Evolutionary conservation across 2,888 invertebrate species (phyloP), one percentile per base, ranked within the genome.

Genomic region (Rhorus exstirpatorius): DNA sequence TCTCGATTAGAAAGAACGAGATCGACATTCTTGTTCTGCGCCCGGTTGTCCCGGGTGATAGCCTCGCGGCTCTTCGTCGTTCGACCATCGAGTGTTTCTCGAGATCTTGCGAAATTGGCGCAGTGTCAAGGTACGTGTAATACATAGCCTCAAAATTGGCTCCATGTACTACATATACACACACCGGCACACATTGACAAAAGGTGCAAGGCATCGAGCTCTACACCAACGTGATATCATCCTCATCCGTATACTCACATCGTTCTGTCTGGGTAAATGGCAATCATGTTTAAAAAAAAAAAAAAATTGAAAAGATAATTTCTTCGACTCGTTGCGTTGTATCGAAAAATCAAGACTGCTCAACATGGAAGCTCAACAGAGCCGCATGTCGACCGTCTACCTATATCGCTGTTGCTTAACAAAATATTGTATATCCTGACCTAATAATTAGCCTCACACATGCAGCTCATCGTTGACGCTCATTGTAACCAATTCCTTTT

Each of bases 111-210:
- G 85, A 90, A 92, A 91, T 89, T 90, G 89, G 88, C 90, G 89
- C 90, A 91, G 89, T 91, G 91, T 91, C 92, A 92, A 92, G 91
- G 90, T 90, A 86, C 84, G 79, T 58, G 82, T 83, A 58, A 12
- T 31, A 49, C 61, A 21, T 21, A 65, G 41, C 46, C 24, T 17
- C 49, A 41, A 49, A 26, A 53, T 53, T 14, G 26, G n/a, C 51
- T 58, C 17, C 63, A 12, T 53, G 41, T 41, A 41, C n/a, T n/a
- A 41, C 44, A 44, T 24, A 51, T 17, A 53, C 38, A 12, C 26
- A 17, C 21, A 19, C 3, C 8, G 21, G 60, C 61, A 21, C 8
- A 24, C 61, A 31, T 51, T 51, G 7, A 31, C 19, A 41, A 44
- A 24, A 24, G n/a, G n/a, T n/a, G n/a, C n/a, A n/a, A n/a, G n/a